Percentiles rank a stretch among this genome's conserved stretches.
phyloP scores from a whole-genome alignment of 2,113 vertebrate genomes.

The Okapia johnstoni region DNA sequence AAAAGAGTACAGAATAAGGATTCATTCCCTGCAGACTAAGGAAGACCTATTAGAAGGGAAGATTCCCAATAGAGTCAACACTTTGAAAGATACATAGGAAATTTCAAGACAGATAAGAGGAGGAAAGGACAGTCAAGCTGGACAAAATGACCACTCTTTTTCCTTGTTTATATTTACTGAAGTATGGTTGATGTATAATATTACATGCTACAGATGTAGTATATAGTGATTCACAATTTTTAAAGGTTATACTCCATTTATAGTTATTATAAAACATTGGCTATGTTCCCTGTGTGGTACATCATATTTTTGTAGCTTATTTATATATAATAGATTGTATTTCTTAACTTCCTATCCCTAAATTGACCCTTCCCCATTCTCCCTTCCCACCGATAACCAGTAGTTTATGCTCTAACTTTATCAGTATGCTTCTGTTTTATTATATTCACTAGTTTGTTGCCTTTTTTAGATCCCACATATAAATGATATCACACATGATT shows the following conservation, averaged over 20 bases:
- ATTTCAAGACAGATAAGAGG: background rate
- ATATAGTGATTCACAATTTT: background rate
- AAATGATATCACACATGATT: background rate
- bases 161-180: background rate
- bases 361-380: background rate
- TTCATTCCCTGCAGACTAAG: background rate
- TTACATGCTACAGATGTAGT: background rate
- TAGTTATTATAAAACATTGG: background rate
- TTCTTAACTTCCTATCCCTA: background rate
- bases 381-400: background rate
- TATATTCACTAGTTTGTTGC: background rate
- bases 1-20: background rate
- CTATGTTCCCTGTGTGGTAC: background rate
- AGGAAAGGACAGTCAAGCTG: background rate
- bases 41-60: background rate
- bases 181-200: background rate
- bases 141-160: background rate
- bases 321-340: background rate
- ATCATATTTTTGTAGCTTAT: background rate
- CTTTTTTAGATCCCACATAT: background rate
- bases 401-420: background rate
- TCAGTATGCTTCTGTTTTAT: background rate
- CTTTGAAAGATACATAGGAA: background rate
- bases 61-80: background rate
- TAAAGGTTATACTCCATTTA: background rate